Percentiles rank a stretch among this genome's conserved stretches.
phyloP scores from a whole-genome alignment of 1,140 invertebrate genomes.

The Gonatopus flavifemur region DNA sequence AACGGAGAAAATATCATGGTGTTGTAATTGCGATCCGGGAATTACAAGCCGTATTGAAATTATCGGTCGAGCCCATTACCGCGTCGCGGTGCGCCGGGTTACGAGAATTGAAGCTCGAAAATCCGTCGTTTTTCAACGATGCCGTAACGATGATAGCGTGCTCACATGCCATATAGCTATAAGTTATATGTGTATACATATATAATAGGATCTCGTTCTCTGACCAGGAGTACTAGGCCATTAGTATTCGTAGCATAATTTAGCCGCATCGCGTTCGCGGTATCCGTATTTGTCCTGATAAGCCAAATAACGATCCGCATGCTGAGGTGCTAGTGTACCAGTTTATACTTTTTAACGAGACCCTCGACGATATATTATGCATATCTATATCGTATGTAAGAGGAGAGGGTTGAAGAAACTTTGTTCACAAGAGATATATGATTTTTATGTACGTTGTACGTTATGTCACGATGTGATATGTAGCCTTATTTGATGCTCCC shows the following conservation, averaged over 20 bases:
- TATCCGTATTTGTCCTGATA: slow-evolving; percentile 20
- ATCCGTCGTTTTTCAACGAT: slow-evolving; percentile 12
- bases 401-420: neutral
- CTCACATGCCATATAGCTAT: no score
- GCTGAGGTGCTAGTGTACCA: no score
- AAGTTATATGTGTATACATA: no score
- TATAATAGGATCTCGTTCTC: no score
- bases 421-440: neutral
- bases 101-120: slow-evolving; percentile 1
- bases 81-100: neutral
- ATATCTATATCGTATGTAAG: no score
- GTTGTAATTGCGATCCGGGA: no score
- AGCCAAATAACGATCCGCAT: slow-evolving; percentile 18
- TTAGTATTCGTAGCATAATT: slow-evolving; percentile 21
- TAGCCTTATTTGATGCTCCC: neutral
- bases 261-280: slow-evolving; percentile 18
- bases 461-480: slow-evolving; percentile 3
- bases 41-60: slow-evolving; percentile 13
- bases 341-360: slow-evolving; percentile 15
- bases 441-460: slow-evolving; percentile 10
- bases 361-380: neutral
- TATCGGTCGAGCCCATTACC: slow-evolving; percentile 14
- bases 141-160: no score
- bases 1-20: no score
- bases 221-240: no score